A percentile compares a stretch with the other conserved stretches of the same genome.
Evolutionary conservation across 2,113 vertebrate genomes (phyloP).

Genomic region (Eonycteris spelaea): DNA sequence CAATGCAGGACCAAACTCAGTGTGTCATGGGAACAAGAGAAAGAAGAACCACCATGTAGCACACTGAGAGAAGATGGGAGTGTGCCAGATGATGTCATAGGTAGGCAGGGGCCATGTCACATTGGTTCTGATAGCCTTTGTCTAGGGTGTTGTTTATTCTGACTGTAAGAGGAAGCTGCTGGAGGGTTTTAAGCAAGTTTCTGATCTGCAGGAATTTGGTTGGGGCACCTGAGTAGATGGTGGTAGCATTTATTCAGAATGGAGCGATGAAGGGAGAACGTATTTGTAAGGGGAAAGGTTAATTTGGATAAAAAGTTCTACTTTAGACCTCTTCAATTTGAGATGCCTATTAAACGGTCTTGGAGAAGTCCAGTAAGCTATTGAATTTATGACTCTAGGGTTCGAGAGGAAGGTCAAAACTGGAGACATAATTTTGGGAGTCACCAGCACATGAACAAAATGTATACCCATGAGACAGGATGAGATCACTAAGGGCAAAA

Average conservation of each 20-base stretch:
- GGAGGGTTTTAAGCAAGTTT: not conserved
- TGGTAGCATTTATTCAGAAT: not conserved
- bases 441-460: not conserved
- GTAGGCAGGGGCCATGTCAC: no score
- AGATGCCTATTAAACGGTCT: not conserved
- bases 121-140: not conserved
- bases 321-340: not conserved
- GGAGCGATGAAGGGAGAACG: not conserved
- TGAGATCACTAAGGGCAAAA: not conserved
- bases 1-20: not conserved
- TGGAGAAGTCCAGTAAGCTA: not conserved
- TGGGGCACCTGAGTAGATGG: not conserved
- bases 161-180: not conserved
- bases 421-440: not conserved
- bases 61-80: not conserved
- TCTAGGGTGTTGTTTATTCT: not conserved
- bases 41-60: not conserved
- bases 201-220: not conserved
- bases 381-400: not conserved
- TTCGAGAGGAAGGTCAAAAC: not conserved
- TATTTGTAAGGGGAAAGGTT: no score
- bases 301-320: not conserved
- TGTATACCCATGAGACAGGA: not conserved
- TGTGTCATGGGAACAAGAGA: not conserved
- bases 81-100: not conserved